Base-by-base conservation (phyloP, 2,888 invertebrate genomes). In the Standfussiana lucernea region DNA sequence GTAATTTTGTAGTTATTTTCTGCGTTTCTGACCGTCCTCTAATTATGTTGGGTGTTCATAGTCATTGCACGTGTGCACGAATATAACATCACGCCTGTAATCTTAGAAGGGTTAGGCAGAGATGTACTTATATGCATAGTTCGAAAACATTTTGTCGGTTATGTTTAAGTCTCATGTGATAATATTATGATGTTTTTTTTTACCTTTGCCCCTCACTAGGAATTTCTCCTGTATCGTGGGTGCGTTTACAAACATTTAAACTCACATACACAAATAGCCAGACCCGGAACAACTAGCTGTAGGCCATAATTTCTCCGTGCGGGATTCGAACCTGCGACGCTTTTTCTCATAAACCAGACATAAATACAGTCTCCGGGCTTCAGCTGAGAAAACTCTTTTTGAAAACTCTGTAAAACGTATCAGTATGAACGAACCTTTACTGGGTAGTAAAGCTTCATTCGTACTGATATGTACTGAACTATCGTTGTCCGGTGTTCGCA, bases 1-100 rank as follows among this genome's bases (percentile, higher is more conserved):
- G 86, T 82, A 86, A 89, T 84, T 86, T 85, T 80, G 66, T 83
- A 86, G 79, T 86, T 84, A 84, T 80, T 82, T 80, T 64, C 66
- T 75, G 56, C 59, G 76, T 35, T 56, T 59, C 75, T 76, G 77
- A 68, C 71, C 72, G 45, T 37, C 80, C 75, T 83, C 56, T 84
- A 80, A 88, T 88, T 88, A 84, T 71, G 62, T 76, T 65, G 53
- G 73, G 66, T 32, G 28, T 79, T 75, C 67, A 84, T 77, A 84
- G 77, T 65, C 72, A 28, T n/a, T 74, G 75, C 82, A 86, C 79
- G 86, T 82, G 67, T 81, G 78, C 66, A 59, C 7, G 5, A 21
- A 45, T 7, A 45, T 45, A 45, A 70, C 28, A 24, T 42, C 15
- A 70, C 1, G 15, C 28, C 0, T n/a, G 1, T 15, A 8, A 13